Evolutionary conservation across 2,888 invertebrate genomes (phyloP).

Genomic region (Aporophyla nigra): DNA sequence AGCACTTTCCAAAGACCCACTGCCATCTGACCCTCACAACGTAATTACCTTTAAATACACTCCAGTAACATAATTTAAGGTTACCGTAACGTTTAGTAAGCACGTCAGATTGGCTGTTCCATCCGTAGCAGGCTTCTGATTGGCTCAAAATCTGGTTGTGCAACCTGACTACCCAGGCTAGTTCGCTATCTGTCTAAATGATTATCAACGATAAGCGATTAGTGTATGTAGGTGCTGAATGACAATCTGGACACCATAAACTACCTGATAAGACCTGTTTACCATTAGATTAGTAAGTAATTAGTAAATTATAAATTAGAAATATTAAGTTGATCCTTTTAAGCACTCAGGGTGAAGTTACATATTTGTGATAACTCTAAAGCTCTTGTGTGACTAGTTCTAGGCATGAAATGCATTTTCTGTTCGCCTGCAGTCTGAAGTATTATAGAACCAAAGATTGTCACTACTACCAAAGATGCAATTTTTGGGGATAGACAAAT

Average conservation of each 20-base stretch:
- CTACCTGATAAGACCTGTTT: constrained; percentile 40
- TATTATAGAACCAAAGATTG: neutral
- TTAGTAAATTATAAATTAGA: constrained; percentile 40
- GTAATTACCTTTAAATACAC: neutral
- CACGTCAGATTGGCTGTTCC: constrained; percentile 27
- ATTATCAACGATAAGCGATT: constrained; percentile 57
- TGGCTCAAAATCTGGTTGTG: constrained; percentile 29
- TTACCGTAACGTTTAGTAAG: constrained; percentile 19
- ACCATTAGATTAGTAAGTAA: constrained; percentile 34
- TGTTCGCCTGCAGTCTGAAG: neutral
- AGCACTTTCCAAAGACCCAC: constrained; percentile 14
- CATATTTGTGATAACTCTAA: neutral
- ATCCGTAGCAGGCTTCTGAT: neutral
- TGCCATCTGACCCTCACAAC: constrained; percentile 4
- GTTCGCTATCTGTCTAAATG: constrained; percentile 44
- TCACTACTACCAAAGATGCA: no score
- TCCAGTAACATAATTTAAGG: neutral
- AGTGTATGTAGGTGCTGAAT: constrained; percentile 49
- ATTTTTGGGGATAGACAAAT: no score
- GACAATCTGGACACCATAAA: constrained; percentile 45
- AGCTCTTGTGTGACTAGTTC: neutral
- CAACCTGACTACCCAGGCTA: constrained; percentile 6
- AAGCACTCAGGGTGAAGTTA: neutral
- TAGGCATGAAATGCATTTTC: neutral
- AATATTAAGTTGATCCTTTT: constrained; percentile 17